phyloP scores from a whole-genome alignment of 2,797 vertebrate genomes.

The Cryptoblepharus egeriae region DNA sequence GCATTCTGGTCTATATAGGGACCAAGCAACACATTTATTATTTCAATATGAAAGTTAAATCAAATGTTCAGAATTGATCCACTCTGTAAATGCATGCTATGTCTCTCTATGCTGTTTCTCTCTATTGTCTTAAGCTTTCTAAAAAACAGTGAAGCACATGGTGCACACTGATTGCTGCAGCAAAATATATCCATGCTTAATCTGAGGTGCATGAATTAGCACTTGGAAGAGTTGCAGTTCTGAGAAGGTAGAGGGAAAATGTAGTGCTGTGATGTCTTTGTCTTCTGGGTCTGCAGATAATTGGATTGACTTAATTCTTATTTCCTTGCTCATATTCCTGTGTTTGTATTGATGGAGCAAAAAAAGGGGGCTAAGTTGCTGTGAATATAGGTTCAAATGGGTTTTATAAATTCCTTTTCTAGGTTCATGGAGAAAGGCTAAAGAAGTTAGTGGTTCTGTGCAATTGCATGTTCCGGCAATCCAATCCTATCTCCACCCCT shows the following conservation, averaged over 20 bases:
- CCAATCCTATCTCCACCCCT: too few species aligned
- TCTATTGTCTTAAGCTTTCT: background rate
- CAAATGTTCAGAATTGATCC: background rate
- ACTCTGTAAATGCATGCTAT: background rate
- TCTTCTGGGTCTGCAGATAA: conserved; percentile 15
- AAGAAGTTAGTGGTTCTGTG: background rate
- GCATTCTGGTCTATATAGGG: background rate
- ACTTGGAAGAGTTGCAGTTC: background rate
- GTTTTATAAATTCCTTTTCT: too few species aligned
- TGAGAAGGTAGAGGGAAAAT: background rate
- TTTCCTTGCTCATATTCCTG: background rate
- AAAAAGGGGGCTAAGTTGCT: background rate
- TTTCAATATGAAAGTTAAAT: conserved; percentile 1
- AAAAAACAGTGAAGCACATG: background rate
- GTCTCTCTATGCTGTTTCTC: background rate
- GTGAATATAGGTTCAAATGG: too few species aligned
- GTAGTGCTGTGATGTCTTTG: background rate
- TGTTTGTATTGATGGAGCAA: background rate
- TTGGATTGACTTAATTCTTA: conserved; percentile 2
- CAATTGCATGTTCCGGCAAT: background rate
- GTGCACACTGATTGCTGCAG: background rate
- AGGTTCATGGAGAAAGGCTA: background rate
- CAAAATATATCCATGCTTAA: conserved; percentile 9
- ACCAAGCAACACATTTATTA: conserved; percentile 3
- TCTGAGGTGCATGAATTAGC: conserved; percentile 16